phyloP scores from a whole-genome alignment of 2,888 invertebrate species.

The Busseola fusca region DNA sequence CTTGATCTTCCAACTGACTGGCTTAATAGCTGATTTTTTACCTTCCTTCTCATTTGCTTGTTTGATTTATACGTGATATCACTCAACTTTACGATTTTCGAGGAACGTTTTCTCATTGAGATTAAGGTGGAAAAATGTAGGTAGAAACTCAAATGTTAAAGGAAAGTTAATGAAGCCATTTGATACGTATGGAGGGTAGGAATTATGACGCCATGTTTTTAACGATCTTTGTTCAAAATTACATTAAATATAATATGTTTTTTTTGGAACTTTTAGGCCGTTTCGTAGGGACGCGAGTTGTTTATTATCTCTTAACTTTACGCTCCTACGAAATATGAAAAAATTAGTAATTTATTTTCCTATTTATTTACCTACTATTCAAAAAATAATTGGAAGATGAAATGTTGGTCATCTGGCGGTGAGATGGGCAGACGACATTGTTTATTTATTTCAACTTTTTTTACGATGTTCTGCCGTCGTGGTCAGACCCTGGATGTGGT shows the following conservation, averaged over 20 bases:
- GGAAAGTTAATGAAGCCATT: conserved; percentile 64
- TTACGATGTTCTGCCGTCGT: too few species aligned
- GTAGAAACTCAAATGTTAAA: conserved; percentile 39
- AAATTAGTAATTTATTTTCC: not conserved
- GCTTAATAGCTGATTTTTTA: conserved; percentile 80
- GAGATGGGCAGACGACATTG: too few species aligned
- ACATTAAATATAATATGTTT: conserved; percentile 23
- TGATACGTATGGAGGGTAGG: conserved; percentile 51
- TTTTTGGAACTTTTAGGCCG: conserved; percentile 15
- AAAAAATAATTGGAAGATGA: too few species aligned
- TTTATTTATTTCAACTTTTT: too few species aligned
- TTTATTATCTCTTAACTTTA: not conserved
- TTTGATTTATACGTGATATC: conserved; percentile 81
- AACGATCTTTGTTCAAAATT: conserved; percentile 30
- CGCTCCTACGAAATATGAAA: too few species aligned
- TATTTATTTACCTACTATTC: not conserved
- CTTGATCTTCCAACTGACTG: conserved; percentile 83
- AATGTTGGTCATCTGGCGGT: too few species aligned
- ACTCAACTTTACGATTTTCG: conserved; percentile 75
- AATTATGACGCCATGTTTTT: conserved; percentile 51
- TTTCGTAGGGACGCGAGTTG: not conserved
- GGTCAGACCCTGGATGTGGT: too few species aligned
- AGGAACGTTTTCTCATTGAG: conserved; percentile 54
- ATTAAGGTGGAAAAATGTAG: conserved; percentile 56
- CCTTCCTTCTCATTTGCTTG: conserved; percentile 77